Evolutionary conservation across 1,140 invertebrate species (phyloP).

Genomic region (Lordiphosa collinella): DNA sequence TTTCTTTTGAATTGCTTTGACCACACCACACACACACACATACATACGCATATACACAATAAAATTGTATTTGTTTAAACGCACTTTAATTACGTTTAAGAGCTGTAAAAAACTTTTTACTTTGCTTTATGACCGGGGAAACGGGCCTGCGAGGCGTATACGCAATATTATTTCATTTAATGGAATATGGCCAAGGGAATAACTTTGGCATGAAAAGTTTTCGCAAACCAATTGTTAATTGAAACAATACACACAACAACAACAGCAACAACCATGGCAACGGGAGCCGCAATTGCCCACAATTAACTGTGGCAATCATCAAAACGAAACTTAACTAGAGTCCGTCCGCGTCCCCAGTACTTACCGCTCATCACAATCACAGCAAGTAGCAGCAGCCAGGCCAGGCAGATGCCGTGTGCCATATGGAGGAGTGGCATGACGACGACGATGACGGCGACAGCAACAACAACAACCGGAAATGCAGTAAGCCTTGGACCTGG

Average conservation of each 20-base stretch:
- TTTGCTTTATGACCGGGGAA: no score
- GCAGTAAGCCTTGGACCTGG: slow-evolving; percentile 53
- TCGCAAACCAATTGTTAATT: slow-evolving; percentile 69
- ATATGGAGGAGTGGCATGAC: slow-evolving; percentile 53
- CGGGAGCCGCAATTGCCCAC: slow-evolving; percentile 59
- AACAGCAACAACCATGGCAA: not conserved
- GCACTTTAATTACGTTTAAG: slow-evolving; percentile 4
- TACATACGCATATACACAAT: no score
- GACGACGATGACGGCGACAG: slow-evolving; percentile 30
- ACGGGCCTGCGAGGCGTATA: slow-evolving; percentile 13
- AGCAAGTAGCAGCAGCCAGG: slow-evolving; percentile 53
- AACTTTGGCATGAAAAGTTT: slow-evolving; percentile 42
- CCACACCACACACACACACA: no score
- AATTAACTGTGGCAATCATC: slow-evolving; percentile 69
- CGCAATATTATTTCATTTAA: slow-evolving; percentile 54
- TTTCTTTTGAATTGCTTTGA: not conserved
- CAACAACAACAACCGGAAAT: slow-evolving; percentile 69
- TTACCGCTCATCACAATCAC: slow-evolving; percentile 73
- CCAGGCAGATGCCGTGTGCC: slow-evolving; percentile 52
- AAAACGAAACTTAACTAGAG: slow-evolving; percentile 36
- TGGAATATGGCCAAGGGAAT: slow-evolving; percentile 32
- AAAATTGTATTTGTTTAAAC: not conserved
- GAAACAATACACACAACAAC: slow-evolving; percentile 43
- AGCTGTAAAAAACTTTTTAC: slow-evolving; percentile 4
- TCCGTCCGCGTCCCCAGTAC: slow-evolving; percentile 34